Percentiles rank a stretch among this genome's conserved stretches.
Evolutionary conservation across 1,140 invertebrate species (phyloP).

Genomic region (Papilio dardanus): DNA sequence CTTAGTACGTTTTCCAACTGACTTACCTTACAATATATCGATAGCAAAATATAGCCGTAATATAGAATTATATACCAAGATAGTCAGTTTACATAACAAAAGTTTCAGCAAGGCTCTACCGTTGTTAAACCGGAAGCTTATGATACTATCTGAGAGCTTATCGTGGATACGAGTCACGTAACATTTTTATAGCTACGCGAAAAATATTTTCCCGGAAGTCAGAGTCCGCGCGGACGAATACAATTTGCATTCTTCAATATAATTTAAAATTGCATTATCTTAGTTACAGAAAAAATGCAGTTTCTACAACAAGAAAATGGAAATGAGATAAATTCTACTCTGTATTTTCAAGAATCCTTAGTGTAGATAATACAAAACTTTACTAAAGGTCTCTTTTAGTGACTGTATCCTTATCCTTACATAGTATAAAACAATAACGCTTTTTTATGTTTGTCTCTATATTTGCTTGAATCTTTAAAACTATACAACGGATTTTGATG

Average conservation of each 20-base stretch:
- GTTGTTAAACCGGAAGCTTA: slow-evolving; percentile 3
- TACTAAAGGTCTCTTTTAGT: too few species aligned
- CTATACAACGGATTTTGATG: too few species aligned
- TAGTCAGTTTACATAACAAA: not conserved
- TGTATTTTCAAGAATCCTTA: too few species aligned
- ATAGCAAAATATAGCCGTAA: too few species aligned
- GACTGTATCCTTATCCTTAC: too few species aligned
- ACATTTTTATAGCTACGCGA: slow-evolving; percentile 22
- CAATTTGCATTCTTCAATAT: slow-evolving; percentile 6
- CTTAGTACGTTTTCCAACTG: too few species aligned
- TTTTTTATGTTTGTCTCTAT: too few species aligned
- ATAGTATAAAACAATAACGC: too few species aligned
- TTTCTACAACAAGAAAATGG: not conserved
- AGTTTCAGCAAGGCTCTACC: not conserved
- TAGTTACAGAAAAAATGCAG: not conserved
- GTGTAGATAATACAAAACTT: too few species aligned
- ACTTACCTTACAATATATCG: too few species aligned
- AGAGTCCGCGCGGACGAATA: not conserved
- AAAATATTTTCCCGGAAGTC: slow-evolving; percentile 11
- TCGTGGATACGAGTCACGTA: slow-evolving; percentile 10
- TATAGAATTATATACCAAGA: not conserved
- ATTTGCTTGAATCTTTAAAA: too few species aligned
- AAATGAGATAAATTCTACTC: too few species aligned
- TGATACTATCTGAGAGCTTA: not conserved
- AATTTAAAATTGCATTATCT: not conserved